Evolutionary conservation across 2,888 invertebrate species (phyloP).

Genomic region (Prenolepis imparis): DNA sequence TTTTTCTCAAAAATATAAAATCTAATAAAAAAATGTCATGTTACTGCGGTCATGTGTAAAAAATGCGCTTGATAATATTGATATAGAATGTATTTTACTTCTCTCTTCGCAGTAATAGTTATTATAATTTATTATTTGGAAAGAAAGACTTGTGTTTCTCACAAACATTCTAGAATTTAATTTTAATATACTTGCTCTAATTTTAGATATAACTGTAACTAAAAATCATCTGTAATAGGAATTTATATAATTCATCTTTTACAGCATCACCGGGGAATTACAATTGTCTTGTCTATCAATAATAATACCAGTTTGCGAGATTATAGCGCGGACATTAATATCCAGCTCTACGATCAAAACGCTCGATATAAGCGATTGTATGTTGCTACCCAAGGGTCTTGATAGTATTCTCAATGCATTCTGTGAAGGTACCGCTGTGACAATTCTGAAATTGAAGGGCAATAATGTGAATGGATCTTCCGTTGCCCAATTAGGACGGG

Average conservation of each 20-base stretch:
- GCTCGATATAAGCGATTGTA: not conserved
- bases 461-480: not conserved
- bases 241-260: not conserved
- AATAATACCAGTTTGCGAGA: conserved; percentile 81
- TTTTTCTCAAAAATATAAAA: no score
- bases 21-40: no score
- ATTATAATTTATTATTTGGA: no score
- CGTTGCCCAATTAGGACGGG: not conserved
- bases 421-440: not conserved
- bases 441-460: not conserved
- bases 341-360: not conserved
- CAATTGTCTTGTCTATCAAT: conserved; percentile 75
- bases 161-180: no score
- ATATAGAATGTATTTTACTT: no score
- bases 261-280: not conserved
- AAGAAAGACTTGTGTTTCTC: no score
- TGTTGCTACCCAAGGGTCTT: not conserved
- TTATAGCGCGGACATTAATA: not conserved
- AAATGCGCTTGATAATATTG: no score
- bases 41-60: no score
- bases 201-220: not conserved
- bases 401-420: not conserved
- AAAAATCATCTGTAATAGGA: no score
- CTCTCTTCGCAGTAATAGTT: no score
- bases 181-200: not conserved